phyloP scores from a whole-genome alignment of 2,888 invertebrate genomes.

The Acrocera orbiculus region DNA sequence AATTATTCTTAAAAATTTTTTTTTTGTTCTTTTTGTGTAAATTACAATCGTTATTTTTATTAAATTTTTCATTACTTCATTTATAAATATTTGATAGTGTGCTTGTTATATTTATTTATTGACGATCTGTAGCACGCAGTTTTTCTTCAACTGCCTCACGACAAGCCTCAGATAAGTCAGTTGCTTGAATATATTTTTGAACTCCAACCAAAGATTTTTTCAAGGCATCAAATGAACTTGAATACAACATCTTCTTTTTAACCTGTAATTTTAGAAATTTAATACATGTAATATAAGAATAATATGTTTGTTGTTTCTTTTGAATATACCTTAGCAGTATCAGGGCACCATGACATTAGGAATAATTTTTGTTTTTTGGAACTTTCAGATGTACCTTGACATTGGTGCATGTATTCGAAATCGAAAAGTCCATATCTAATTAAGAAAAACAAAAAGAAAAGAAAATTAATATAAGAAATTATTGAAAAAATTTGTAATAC shows the following conservation, averaged over 20 bases:
- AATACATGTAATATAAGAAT: too few species aligned
- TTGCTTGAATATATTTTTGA: slow-evolving; percentile 94
- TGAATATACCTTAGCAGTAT: slow-evolving; percentile 76
- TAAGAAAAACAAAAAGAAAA: slow-evolving; percentile 10
- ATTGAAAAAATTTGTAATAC: background rate
- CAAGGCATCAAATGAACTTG: slow-evolving; percentile 93
- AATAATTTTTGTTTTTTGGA: slow-evolving; percentile 96
- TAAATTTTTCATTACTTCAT: background rate
- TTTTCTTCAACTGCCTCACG: slow-evolving; percentile 88
- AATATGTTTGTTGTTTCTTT: too few species aligned
- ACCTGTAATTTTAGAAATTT: slow-evolving; percentile 27
- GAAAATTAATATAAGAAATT: background rate
- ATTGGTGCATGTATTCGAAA: slow-evolving; percentile 95
- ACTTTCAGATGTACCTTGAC: slow-evolving; percentile 90
- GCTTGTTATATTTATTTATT: slow-evolving; percentile 39
- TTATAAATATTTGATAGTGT: background rate
- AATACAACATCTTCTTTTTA: slow-evolving; percentile 74
- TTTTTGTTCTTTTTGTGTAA: background rate
- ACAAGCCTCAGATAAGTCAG: slow-evolving; percentile 85
- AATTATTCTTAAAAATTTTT: background rate
- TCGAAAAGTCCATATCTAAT: slow-evolving; percentile 84
- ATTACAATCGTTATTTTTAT: background rate
- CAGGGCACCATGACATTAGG: slow-evolving; percentile 98
- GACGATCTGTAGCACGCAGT: slow-evolving; percentile 85
- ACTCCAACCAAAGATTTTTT: slow-evolving; percentile 94